Evolutionary conservation across 2,797 vertebrate species (phyloP), one percentile per base, ranked within the genome.

Genomic region (Alectoris magna): DNA sequence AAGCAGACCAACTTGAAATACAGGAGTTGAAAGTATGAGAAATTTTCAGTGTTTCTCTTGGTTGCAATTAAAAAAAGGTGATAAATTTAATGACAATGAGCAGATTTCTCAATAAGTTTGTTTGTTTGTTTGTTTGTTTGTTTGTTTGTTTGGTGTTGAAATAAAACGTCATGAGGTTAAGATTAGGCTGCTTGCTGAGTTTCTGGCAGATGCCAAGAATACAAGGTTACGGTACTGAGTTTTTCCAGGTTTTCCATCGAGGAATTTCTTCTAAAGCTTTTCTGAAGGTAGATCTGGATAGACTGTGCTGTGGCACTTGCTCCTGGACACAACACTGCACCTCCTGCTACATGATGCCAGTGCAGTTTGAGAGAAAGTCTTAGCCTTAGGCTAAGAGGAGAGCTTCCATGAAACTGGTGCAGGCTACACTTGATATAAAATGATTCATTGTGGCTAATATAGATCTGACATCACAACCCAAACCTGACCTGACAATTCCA

Each of bases 121-220:
- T 70, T 71, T 43, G 6, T 14, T 93, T 94, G n/a, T 91, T 69
- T 78, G 39, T 64, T 60, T 19, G 16, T 70, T 71, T 43, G 6
- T 14, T 93, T 94, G 39, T 91, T 69, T 78, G 39, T 66, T 75
- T 69, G 36, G 48, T 75, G 49, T 79, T 84, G 60, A 89, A 93
- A 71, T 44, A 36, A 92, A 91, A 70, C 3, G 6, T 6, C 4
- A 5, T 4, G 39, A 81, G 27, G 10, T 38, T 51, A 87, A 91
- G 60, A 73, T 67, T 82, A 73, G 41, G 31, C 46, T 72, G 64
- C 36, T 23, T 62, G 19, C 10, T 69, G 48, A 83, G 76, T 36
- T 41, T 69, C 23, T 83, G 77, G 41, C 64, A 74, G 49, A 62
- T 63, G 22, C 34, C n/a, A 64, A 72, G 87, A 86, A n/a, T 21